Conservation (phyloP, 2,113 vertebrate species). For the Eurystomus gularis region DNA sequence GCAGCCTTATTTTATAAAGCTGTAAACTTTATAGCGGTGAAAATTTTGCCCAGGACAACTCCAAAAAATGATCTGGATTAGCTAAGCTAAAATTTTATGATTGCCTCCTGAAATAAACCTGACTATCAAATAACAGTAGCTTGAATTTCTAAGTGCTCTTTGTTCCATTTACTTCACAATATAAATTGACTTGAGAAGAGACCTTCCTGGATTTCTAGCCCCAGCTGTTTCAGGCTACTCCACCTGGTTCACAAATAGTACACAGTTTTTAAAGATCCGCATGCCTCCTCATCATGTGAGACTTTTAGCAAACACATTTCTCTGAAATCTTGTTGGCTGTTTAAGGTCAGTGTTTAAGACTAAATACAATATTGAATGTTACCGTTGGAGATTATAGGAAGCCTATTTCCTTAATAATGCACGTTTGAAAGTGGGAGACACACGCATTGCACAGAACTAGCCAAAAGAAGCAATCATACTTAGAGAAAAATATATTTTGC, state of each 20-base stretch:
- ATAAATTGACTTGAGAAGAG: background rate
- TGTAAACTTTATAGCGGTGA: background rate
- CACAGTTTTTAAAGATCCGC: background rate
- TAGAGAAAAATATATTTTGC: background rate
- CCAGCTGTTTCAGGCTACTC: background rate
- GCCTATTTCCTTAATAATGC: background rate
- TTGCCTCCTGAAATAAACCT: background rate
- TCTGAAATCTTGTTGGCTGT: background rate
- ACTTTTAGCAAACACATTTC: background rate
- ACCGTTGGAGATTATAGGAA: background rate
- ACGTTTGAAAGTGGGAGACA: background rate
- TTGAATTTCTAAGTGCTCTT: background rate
- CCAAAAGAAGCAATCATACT: background rate
- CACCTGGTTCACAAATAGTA: background rate
- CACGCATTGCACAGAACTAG: background rate
- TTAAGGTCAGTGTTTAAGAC: background rate
- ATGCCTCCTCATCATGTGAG: background rate
- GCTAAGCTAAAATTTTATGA: background rate
- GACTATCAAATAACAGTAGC: background rate
- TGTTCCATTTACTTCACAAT: background rate
- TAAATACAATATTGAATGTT: accelerated
- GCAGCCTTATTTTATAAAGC: background rate
- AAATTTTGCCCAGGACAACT: background rate
- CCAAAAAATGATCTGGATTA: background rate
- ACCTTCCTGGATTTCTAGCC: background rate